Evolutionary conservation across 2,888 invertebrate genomes (phyloP).

Genomic region (Biston stratarius): DNA sequence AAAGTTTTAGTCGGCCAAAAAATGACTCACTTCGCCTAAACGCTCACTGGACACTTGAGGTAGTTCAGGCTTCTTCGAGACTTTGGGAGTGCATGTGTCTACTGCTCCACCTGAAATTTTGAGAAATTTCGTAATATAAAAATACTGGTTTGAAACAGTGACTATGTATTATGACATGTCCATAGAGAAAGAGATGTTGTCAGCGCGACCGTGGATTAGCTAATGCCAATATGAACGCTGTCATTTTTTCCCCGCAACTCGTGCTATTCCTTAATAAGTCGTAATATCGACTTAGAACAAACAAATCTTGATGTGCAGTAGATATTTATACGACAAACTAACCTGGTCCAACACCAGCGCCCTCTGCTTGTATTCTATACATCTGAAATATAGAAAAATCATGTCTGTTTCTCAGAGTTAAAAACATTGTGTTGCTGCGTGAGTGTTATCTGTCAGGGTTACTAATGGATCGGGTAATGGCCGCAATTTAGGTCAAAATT

Average conservation of each 20-base stretch:
- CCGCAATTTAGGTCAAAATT: no score
- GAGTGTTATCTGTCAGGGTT: no score
- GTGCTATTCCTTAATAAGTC: no score
- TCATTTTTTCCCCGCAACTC: no score
- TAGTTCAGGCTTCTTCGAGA: conserved; percentile 39
- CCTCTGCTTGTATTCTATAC: conserved; percentile 70
- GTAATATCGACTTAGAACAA: no score
- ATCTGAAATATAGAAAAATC: conserved; percentile 57
- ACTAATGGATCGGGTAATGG: no score
- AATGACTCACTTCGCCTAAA: conserved; percentile 9
- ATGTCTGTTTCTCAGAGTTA: neutral
- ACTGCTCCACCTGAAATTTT: conserved; percentile 59
- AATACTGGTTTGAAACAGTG: no score
- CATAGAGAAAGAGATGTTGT: neutral
- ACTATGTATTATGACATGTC: no score
- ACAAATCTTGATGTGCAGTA: neutral
- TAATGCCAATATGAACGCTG: no score
- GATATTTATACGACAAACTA: conserved; percentile 17
- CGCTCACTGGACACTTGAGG: neutral
- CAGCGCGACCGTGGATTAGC: neutral
- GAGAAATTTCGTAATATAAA: no score
- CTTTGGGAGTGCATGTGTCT: conserved; percentile 60
- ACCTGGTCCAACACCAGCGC: conserved; percentile 68
- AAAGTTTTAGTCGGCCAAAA: neutral
- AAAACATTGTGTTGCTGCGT: no score